Conservation (phyloP, 2,797 vertebrate genomes). For the Gambusia yucatana region DNA sequence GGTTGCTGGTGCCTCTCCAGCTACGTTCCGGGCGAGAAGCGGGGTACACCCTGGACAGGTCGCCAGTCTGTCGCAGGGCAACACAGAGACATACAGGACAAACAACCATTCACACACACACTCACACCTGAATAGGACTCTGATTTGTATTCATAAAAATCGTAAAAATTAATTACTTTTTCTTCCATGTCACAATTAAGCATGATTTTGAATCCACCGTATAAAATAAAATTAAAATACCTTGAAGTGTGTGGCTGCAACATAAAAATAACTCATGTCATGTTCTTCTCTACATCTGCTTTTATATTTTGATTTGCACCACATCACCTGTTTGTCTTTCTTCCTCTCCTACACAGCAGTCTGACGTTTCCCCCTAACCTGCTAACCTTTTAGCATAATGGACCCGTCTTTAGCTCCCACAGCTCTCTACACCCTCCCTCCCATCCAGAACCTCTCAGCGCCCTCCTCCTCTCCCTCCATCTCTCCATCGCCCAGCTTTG, state of each 20-base stretch:
- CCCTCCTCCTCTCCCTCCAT: slow-evolving; percentile 74
- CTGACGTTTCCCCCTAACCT: slow-evolving; percentile 6
- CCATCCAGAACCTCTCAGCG: slow-evolving; percentile 71
- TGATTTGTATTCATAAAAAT: neutral
- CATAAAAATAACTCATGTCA: slow-evolving; percentile 31
- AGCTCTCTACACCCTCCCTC: slow-evolving; percentile 67
- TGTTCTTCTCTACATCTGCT: slow-evolving; percentile 25
- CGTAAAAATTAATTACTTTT: neutral
- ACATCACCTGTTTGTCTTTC: slow-evolving; percentile 8
- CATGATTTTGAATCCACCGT: neutral
- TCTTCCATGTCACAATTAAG: neutral
- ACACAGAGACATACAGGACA: too few relatives aligned
- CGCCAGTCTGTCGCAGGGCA: too few relatives aligned
- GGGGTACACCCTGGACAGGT: too few relatives aligned
- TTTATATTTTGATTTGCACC: slow-evolving; percentile 6
- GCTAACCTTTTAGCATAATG: slow-evolving; percentile 60
- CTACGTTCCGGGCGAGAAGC: too few relatives aligned
- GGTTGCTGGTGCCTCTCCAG: too few relatives aligned
- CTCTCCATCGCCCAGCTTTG: slow-evolving; percentile 81
- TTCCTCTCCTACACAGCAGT: slow-evolving; percentile 22
- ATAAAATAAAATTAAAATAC: neutral
- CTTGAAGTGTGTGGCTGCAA: neutral
- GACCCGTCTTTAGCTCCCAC: slow-evolving; percentile 72
- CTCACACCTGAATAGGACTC: too few relatives aligned
- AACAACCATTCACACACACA: too few relatives aligned